Base-by-base conservation (phyloP, 2,797 vertebrate genomes). In the Anas bahamensis region DNA sequence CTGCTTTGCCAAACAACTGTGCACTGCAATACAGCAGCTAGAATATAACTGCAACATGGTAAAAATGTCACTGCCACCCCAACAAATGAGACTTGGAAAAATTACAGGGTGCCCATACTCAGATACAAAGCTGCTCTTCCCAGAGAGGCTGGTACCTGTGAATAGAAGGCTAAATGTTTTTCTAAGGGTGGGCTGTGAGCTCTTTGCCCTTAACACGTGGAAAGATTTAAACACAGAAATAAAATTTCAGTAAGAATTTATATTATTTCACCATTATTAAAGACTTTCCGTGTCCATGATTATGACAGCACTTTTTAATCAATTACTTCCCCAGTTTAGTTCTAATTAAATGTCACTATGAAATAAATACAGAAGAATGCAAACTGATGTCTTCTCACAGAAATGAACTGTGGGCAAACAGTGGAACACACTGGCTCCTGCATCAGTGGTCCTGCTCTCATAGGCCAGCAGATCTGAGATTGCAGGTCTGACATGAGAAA, bases 81-180 rank as follows among this genome's bases (percentile, higher is more conserved):
- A 17, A 7, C 0, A 1, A 16, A 56, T 10, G 66, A 60, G 29
- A 44, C 22, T 14, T 18, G 23, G n/a, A 44, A 50, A 53, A 35
- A 83, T 5, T 16, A 33, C 50, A 18, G 1, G 1, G 26, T 17
- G 72, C 9, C 65, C 1, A 2, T 4, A 21, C 29, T 3, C 6
- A n/a, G 52, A 26, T 48, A 76, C 22, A 41, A 35, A 61, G 55
- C 83, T 77, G 57, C 56, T 79, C 24, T n/a, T 57, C 68, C 71
- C 63, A 48, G 52, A 13, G 24, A 55, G 52, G 42, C 50, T 42
- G 41, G 10, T 53, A 61, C 31, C 69, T 19, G 5, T 28, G 17
- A 48, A 15, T 29, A 77, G 39, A 53, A 56, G 24, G 18, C 21
- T 52, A 15, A 77, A 57, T 7, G 9, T 5, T 65, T 65, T 15